These are phyloP conservation scores for Empidonax traillii DNA, from an alignment of 2,113 vertebrate species.

Conservation along the genomic window DNA sequence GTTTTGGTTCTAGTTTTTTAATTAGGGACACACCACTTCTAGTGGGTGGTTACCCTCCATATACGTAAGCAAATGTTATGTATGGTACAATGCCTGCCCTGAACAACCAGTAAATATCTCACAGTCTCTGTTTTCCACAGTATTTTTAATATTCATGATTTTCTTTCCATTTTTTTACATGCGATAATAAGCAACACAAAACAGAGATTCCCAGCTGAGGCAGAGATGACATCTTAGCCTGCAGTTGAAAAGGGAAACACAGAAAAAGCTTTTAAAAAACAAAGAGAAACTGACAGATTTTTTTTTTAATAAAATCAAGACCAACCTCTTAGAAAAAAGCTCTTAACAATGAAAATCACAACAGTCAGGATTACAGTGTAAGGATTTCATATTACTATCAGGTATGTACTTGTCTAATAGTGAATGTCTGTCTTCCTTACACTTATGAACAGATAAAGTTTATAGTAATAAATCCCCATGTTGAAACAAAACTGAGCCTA, in stretches of 20 bases:
- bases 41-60: background rate
- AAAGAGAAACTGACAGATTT: background rate
- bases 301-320: background rate
- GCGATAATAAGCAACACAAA: background rate
- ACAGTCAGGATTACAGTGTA: background rate
- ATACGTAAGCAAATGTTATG: background rate
- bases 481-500: slow-evolving; percentile 15
- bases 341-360: background rate
- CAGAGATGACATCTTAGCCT: background rate
- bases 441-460: background rate
- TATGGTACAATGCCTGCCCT: background rate
- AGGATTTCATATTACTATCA: background rate
- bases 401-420: background rate
- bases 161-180: background rate
- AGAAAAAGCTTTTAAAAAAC: background rate
- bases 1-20: background rate
- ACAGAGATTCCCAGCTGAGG: background rate
- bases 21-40: background rate
- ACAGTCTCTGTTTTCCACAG: background rate
- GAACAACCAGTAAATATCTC: background rate
- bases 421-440: background rate
- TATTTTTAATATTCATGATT: background rate
- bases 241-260: background rate
- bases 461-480: background rate
- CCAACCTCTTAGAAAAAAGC: background rate